These are phyloP conservation scores for Rhyacophila brunnea DNA, from an alignment of 1,140 invertebrate genomes.

Conservation along the genomic window DNA sequence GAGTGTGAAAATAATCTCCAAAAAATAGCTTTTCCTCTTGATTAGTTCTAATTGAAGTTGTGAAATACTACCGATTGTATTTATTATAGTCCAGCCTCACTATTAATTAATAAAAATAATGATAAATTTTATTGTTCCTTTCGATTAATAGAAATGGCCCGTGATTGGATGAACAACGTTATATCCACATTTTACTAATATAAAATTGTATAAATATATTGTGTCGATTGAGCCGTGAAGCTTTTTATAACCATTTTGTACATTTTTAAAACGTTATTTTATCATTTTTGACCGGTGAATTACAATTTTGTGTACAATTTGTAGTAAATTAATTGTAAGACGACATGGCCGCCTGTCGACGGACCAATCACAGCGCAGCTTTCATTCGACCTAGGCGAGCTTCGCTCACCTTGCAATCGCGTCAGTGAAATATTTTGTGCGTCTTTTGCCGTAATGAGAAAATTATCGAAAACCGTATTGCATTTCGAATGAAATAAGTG, in stretches of 20 bases:
- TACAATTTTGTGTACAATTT: not conserved
- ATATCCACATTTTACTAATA: not conserved
- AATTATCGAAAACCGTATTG: conserved; percentile 25
- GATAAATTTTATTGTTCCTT: not conserved
- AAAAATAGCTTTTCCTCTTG: not conserved
- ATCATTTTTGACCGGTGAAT: too few relatives aligned
- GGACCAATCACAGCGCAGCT: conserved; percentile 61
- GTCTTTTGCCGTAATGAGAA: conserved; percentile 42
- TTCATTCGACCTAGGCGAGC: conserved; percentile 36
- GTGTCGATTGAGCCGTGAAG: too few relatives aligned
- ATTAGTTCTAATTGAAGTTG: too few relatives aligned
- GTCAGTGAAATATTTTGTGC: conserved; percentile 60
- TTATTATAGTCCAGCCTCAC: not conserved
- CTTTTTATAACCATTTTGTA: too few relatives aligned
- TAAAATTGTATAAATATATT: not conserved
- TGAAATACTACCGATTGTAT: too few relatives aligned
- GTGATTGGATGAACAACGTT: not conserved
- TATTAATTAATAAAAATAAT: not conserved
- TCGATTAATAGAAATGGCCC: not conserved
- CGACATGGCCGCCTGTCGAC: conserved; percentile 61
- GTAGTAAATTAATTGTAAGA: conserved; percentile 41
- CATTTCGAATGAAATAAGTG: conserved; percentile 13
- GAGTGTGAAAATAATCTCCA: too few relatives aligned
- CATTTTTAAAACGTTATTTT: too few relatives aligned
- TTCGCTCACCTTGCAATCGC: conserved; percentile 49